phyloP scores from a whole-genome alignment of 2,113 vertebrate species.

The Phaetusa simplex region DNA sequence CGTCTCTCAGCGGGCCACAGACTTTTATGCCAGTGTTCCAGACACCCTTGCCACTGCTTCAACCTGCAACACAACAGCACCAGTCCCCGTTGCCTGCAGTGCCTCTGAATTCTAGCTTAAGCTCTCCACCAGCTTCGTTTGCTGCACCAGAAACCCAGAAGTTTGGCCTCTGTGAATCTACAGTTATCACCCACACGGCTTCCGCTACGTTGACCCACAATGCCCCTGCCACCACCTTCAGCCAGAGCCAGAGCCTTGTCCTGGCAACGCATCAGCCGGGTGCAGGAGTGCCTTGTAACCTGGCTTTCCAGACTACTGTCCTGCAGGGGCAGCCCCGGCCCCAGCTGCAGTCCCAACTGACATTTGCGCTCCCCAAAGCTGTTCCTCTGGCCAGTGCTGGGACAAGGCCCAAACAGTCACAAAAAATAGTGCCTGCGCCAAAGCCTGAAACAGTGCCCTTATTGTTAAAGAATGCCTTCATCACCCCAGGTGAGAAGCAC shows the following conservation, averaged over 20 bases:
- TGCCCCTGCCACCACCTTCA: constrained; percentile 81
- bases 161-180: constrained; percentile 64
- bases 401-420: constrained; percentile 80
- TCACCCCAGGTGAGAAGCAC: constrained; percentile 73
- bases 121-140: constrained; percentile 44
- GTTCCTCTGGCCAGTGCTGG: constrained; percentile 71
- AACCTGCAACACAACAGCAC: constrained; percentile 25
- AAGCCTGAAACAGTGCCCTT: constrained; percentile 79
- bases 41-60: constrained; percentile 61
- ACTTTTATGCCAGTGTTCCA: constrained; percentile 71
- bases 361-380: constrained; percentile 83
- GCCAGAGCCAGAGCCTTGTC: constrained; percentile 79
- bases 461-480: constrained; percentile 74
- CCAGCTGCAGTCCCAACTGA: constrained; percentile 66
- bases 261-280: constrained; percentile 65
- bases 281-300: constrained; percentile 58
- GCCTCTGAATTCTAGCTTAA: constrained; percentile 49
- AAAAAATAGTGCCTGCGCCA: constrained; percentile 83
- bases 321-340: constrained; percentile 57
- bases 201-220: constrained; percentile 79
- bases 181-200: constrained; percentile 85
- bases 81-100: constrained; percentile 47
- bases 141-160: constrained; percentile 59
- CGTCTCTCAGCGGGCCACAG: constrained; percentile 53
- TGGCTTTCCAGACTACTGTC: constrained; percentile 66